A percentile compares a stretch with the other conserved stretches of the same genome.
Evolutionary conservation across 1,140 invertebrate species (phyloP).

Genomic region (Ridgeia piscesae): DNA sequence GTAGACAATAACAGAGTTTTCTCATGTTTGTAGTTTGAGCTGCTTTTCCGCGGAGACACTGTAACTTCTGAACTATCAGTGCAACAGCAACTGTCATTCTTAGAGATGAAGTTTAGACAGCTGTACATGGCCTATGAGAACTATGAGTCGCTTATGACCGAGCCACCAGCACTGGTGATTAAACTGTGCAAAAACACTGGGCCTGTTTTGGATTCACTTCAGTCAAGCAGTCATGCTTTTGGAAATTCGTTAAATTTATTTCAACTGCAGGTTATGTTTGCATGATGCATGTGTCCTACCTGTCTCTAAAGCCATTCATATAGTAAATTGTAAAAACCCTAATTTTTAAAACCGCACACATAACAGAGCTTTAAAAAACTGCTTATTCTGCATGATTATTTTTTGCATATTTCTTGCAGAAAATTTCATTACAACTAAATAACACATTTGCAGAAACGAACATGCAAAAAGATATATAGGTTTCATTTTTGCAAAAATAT

Average conservation of each 20-base stretch:
- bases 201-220: not conserved
- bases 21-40: conserved; percentile 5
- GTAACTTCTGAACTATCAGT: conserved; percentile 9
- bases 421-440: no score
- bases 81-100: conserved; percentile 3
- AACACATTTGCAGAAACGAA: no score
- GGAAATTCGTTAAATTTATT: not conserved
- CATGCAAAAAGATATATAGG: not conserved
- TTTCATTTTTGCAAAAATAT: not conserved
- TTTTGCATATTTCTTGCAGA: no score
- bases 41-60: not conserved
- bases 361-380: no score
- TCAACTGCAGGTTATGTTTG: not conserved
- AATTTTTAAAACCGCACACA: no score
- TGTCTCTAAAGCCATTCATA: no score
- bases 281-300: no score
- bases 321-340: no score
- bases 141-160: not conserved
- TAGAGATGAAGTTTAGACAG: conserved; percentile 15
- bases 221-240: not conserved
- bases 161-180: not conserved
- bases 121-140: conserved; percentile 14
- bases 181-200: not conserved
- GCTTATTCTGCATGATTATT: no score
- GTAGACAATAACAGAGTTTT: not conserved